Evolutionary conservation across 2,888 invertebrate genomes (phyloP), one percentile per base, ranked within the genome.

Genomic region (Lymantria monacha): DNA sequence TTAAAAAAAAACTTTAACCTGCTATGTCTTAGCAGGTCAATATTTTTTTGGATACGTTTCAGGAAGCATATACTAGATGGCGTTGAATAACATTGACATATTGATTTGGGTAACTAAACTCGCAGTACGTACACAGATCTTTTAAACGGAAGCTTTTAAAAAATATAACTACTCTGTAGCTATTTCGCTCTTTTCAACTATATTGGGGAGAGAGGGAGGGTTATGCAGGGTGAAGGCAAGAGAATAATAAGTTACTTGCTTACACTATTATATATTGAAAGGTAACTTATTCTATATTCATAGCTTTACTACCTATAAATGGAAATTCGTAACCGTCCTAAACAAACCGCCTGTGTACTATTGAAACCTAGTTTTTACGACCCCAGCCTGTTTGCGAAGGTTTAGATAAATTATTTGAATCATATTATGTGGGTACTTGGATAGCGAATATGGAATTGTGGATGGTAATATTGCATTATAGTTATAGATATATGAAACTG

Each of bases 361-460:
- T 37, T 3, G 42, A 48, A 45, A 49, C 51, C 54, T 59, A 58
- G 44, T 53, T 60, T 63, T 58, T 61, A 54, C 55, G 44, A 51
- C 11, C 57, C 50, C 55, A 59, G 55, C 49, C 50, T 58, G 60
- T 53, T 63, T 57, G 47, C 49, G 56, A 9, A 41, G 41, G 41
- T 1, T 14, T 41, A 41, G 41, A 65, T 68, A 58, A 63, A 55
- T 59, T 63, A 58, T 65, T 55, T 54, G 51, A 59, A 63, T 56
- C 51, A 48, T 58, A 55, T 61, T 60, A 59, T 48, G 49, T 53
- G 49, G 56, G 59, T 54, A 44, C 42, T 8, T 9, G 13, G 3
- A 10, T 22, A 22, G 3, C 5, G 22, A 22, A 22, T 22, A 22
- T 3, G 22, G 22, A 22, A 22, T 22, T 22, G 2, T 22, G 22